These are phyloP conservation scores for Pluvianellus socialis DNA, from an alignment of 2,113 vertebrate species.

Conservation along the genomic window DNA sequence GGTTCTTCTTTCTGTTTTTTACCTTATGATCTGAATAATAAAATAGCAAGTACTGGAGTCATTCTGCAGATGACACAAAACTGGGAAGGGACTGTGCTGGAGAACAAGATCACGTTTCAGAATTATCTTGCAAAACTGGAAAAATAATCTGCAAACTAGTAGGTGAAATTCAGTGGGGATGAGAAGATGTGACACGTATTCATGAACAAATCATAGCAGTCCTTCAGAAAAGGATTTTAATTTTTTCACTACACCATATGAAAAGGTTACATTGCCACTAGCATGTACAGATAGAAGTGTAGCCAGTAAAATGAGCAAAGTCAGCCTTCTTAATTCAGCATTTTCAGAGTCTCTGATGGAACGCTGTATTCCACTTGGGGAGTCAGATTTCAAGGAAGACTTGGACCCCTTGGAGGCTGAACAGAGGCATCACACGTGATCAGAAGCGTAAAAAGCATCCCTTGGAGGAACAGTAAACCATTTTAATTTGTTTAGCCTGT, in stretches of 20 bases:
- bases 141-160: background rate
- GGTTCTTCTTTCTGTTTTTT: background rate
- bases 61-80: background rate
- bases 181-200: rapidly evolving
- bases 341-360: background rate
- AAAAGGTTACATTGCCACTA: background rate
- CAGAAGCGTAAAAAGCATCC: background rate
- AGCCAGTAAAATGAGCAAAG: background rate
- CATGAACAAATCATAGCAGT: background rate
- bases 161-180: background rate
- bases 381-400: background rate
- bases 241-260: background rate
- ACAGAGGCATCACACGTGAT: background rate
- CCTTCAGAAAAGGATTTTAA: background rate
- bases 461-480: background rate
- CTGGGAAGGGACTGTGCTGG: background rate
- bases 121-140: background rate
- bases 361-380: background rate
- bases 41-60: background rate
- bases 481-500: background rate
- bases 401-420: background rate
- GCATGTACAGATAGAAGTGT: background rate
- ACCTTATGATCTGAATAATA: background rate
- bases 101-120: background rate
- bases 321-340: background rate